phyloP scores from a whole-genome alignment of 2,113 vertebrate species.

The Leptocoma aspasia region DNA sequence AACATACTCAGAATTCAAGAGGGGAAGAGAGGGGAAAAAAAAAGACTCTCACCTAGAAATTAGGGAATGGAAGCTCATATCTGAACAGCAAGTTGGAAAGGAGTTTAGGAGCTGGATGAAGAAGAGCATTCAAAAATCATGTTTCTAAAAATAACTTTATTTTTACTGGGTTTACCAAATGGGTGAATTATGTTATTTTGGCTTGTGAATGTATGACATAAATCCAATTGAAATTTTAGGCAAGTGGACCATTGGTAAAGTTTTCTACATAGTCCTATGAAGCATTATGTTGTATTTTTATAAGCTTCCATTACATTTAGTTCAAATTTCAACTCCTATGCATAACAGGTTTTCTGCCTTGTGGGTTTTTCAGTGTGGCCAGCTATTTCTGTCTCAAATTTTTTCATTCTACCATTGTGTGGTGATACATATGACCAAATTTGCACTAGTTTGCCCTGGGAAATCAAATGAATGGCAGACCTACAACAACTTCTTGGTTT shows the following conservation, averaged over 20 bases:
- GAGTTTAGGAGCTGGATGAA: neutral
- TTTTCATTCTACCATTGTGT: neutral
- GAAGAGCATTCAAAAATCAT: neutral
- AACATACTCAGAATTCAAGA: neutral
- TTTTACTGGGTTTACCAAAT: neutral
- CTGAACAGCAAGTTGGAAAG: neutral
- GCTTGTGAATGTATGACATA: neutral
- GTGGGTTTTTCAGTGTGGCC: neutral
- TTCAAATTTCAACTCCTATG: neutral
- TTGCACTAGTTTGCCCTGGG: neutral
- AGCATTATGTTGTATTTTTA: neutral
- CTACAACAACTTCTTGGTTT: neutral
- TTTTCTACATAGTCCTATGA: neutral
- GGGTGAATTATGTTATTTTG: neutral
- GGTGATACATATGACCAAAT: too few species aligned
- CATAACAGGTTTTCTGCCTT: neutral
- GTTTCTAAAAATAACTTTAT: neutral
- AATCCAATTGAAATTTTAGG: neutral
- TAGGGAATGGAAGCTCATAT: neutral
- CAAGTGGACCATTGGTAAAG: neutral
- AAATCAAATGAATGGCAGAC: neutral
- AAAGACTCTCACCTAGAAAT: neutral
- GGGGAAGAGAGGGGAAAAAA: neutral
- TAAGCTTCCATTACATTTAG: neutral
- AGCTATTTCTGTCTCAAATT: neutral